phyloP scores from a whole-genome alignment of 1,140 invertebrate species.

The Orius insidiosus region DNA sequence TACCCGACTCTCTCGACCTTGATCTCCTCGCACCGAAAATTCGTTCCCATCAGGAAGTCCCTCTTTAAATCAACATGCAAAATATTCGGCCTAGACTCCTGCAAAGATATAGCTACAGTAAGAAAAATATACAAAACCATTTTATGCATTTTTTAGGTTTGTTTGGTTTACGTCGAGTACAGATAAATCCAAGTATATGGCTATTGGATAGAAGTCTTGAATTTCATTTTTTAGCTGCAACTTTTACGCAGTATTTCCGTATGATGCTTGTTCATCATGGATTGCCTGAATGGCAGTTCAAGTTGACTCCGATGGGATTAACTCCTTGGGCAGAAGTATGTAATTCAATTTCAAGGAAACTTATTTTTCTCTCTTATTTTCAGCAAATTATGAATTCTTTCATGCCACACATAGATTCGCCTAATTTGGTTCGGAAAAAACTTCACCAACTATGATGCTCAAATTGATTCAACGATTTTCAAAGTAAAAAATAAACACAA shows the following conservation, averaged over 20 bases:
- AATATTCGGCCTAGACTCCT: constrained; percentile 42
- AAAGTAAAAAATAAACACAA: constrained; percentile 15
- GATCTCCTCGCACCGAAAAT: constrained; percentile 17
- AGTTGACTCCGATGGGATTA: constrained; percentile 53
- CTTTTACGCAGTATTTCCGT: constrained; percentile 67
- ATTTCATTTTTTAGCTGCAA: constrained; percentile 70
- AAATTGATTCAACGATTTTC: constrained; percentile 17
- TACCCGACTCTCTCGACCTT: constrained; percentile 20
- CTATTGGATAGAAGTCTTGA: constrained; percentile 36
- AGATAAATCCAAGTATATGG: constrained; percentile 32
- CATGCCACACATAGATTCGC: constrained; percentile 15
- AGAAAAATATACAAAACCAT: constrained; percentile 21
- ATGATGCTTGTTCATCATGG: constrained; percentile 80
- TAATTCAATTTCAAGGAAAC: neutral
- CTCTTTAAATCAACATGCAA: constrained; percentile 26
- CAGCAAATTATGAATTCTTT: constrained; percentile 19
- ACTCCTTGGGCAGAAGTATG: constrained; percentile 67
- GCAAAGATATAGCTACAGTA: constrained; percentile 38
- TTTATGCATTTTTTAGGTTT: constrained; percentile 17
- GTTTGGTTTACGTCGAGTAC: constrained; percentile 26
- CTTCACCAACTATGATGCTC: constrained; percentile 6
- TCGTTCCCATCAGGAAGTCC: neutral
- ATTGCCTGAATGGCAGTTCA: constrained; percentile 75
- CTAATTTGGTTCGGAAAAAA: constrained; percentile 10
- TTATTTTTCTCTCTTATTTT: constrained; percentile 1